Conservation (phyloP, 2,797 vertebrate species). For the Coregonus sp. region DNA sequence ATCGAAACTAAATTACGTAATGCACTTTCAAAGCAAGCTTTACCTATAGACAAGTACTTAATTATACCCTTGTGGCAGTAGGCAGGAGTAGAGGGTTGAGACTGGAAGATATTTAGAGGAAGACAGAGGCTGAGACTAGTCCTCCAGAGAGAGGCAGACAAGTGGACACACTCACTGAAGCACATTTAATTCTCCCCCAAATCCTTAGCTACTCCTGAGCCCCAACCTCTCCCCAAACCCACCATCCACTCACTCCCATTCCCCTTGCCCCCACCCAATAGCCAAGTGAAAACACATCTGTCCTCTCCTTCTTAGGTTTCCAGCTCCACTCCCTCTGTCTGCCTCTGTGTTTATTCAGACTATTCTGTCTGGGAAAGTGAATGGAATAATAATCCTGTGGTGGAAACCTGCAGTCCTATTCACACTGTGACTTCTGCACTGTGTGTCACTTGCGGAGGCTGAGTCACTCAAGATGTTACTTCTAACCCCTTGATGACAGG, state of each 20-base stretch:
- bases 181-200: not conserved
- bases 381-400: not conserved
- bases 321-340: not conserved
- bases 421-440: not conserved
- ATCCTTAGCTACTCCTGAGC: not conserved
- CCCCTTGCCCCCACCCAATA: not conserved
- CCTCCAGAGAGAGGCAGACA: not conserved
- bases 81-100: not conserved
- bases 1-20: not conserved
- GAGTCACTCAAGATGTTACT: not conserved
- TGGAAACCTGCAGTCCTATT: not conserved
- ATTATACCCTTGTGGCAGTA: not conserved
- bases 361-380: slow-evolving; percentile 1
- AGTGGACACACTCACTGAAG: slow-evolving; percentile 2
- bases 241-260: not conserved
- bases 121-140: not conserved
- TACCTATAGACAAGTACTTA: not conserved
- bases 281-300: slow-evolving; percentile 9
- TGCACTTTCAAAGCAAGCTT: not conserved
- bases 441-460: not conserved
- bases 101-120: not conserved
- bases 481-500: not conserved
- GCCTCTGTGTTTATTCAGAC: not conserved
- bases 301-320: slow-evolving; percentile 1
- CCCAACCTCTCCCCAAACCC: not conserved